Conservation (phyloP, 2,797 vertebrate genomes). For the Gymnothorax javanicus region DNA sequence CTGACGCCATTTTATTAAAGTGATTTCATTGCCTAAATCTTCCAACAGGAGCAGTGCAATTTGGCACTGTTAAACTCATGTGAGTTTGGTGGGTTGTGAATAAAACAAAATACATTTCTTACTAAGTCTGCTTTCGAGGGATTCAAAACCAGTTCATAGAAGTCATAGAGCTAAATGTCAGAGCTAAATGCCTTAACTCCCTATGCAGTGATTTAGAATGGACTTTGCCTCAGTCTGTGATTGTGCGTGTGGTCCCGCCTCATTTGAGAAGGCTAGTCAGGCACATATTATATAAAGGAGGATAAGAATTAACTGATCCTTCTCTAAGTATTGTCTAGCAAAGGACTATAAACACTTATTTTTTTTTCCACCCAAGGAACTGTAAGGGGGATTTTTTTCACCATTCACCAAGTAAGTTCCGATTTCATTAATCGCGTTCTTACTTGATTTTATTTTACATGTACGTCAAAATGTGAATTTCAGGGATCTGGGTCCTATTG, state of each 20-base stretch:
- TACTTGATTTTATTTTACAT: background rate
- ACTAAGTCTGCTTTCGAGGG: conserved; percentile 43
- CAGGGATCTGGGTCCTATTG: background rate
- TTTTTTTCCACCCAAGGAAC: conserved; percentile 26
- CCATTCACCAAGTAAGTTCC: background rate
- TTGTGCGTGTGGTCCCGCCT: conserved; percentile 68
- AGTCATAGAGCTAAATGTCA: conserved; percentile 38
- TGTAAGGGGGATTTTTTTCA: conserved; percentile 2
- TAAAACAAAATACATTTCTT: conserved; percentile 38
- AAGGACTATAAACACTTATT: conserved; percentile 58
- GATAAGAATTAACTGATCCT: conserved; percentile 46
- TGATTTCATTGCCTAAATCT: conserved; percentile 7
- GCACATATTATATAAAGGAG: conserved; percentile 65
- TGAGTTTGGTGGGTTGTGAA: background rate
- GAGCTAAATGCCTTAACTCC: conserved; percentile 15
- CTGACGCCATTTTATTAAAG: background rate
- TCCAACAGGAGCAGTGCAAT: background rate
- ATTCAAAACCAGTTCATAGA: conserved; percentile 37
- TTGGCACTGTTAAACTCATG: too few relatives aligned
- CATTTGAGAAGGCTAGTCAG: conserved; percentile 57
- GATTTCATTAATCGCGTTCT: background rate
- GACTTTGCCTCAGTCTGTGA: conserved; percentile 71
- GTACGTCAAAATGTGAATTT: background rate
- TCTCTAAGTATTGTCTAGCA: conserved; percentile 41
- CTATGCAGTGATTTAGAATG: conserved; percentile 59